A percentile compares a stretch with the other conserved stretches of the same genome.
phyloP scores from a whole-genome alignment of 2,797 vertebrate genomes.

The Telmatherina bonti region DNA sequence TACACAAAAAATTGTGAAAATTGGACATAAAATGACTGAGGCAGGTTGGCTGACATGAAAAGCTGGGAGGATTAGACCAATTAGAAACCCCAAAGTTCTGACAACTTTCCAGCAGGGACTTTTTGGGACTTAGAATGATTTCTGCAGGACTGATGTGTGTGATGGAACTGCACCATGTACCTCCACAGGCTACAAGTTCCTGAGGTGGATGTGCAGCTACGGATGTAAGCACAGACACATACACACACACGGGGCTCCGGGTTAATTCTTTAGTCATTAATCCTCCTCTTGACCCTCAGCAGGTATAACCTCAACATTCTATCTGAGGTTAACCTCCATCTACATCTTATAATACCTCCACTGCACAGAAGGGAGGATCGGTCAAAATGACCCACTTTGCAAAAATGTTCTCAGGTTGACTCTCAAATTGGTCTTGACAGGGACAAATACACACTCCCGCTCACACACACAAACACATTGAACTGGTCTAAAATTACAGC shows the following conservation, averaged over 20 bases:
- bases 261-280: slow-evolving; percentile 10
- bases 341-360: slow-evolving; percentile 18
- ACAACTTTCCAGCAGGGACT: not conserved
- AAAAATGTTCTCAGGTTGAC: slow-evolving; percentile 36
- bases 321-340: slow-evolving; percentile 4
- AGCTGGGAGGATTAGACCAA: not conserved
- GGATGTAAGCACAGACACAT: slow-evolving; percentile 6
- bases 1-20: not conserved
- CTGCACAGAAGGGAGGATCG: slow-evolving; percentile 1
- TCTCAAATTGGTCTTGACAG: slow-evolving; percentile 23
- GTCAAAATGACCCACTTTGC: slow-evolving; percentile 38
- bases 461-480: slow-evolving; percentile 13
- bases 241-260: not conserved
- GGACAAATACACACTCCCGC: slow-evolving; percentile 1
- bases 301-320: slow-evolving; percentile 5
- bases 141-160: not conserved
- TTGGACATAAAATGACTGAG: not conserved
- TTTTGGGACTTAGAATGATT: not conserved
- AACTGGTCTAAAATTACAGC: slow-evolving; percentile 33
- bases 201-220: not conserved
- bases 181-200: not conserved
- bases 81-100: not conserved
- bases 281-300: slow-evolving; percentile 5
- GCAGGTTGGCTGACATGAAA: not conserved
- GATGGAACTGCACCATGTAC: not conserved